These are phyloP conservation scores for Tachycineta bicolor DNA, from an alignment of 2,113 vertebrate species.

Conservation along the genomic window DNA sequence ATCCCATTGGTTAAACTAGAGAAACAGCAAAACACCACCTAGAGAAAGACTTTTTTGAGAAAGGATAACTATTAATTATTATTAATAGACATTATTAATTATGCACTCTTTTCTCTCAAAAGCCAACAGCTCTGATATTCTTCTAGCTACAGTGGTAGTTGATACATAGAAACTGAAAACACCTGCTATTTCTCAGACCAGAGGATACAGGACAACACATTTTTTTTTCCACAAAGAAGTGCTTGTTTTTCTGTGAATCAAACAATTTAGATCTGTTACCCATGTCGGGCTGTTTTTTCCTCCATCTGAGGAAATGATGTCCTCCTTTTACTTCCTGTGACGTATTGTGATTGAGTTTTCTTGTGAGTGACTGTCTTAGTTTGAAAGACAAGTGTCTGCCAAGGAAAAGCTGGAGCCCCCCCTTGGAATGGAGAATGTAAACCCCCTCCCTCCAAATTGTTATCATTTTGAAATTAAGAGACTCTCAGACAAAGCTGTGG, in stretches of 20 bases:
- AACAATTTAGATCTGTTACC: not conserved
- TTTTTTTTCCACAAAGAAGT: not conserved
- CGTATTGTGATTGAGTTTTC: not conserved
- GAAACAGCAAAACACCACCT: too few relatives aligned
- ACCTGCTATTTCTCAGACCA: not conserved
- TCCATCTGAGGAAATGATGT: not conserved
- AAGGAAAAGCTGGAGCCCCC: too few relatives aligned
- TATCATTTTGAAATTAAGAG: too few relatives aligned
- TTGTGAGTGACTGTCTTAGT: not conserved
- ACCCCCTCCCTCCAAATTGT: too few relatives aligned
- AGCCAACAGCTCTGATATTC: not conserved
- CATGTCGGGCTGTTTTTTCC: not conserved
- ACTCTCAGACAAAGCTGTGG: too few relatives aligned
- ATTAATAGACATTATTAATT: not conserved
- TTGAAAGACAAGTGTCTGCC: too few relatives aligned
- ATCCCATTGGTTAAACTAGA: too few relatives aligned
- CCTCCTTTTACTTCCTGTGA: not conserved
- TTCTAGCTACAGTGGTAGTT: not conserved
- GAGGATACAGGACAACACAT: not conserved
- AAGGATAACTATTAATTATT: too few relatives aligned
- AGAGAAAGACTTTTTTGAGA: too few relatives aligned
- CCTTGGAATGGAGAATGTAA: too few relatives aligned
- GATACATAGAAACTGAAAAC: not conserved
- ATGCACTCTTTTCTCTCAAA: not conserved
- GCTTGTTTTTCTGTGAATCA: not conserved